Base-by-base conservation (phyloP, 2,888 invertebrate genomes). In the Scaeva pyrastri region DNA sequence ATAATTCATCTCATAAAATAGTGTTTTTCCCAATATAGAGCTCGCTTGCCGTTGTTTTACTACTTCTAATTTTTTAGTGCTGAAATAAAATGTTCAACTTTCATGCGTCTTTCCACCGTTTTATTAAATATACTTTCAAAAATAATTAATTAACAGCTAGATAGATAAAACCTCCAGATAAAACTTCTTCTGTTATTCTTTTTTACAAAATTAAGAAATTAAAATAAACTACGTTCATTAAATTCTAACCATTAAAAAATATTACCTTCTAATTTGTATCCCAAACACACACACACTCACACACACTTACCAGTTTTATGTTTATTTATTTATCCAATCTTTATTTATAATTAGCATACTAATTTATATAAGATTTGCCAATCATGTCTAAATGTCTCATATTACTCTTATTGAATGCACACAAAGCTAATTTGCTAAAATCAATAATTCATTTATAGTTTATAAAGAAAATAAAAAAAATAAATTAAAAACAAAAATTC, bases 381-480 rank as follows among this genome's bases (percentile, higher is more conserved):
- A 64, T 56, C 75, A 52, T 62, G 68, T 19, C 48, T 39, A 31
- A 60, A 60, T 60, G 41, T 60, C 41, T 60, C 60, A 62, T 71
- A 76, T 77, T 43, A 72, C 64, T 45, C 76, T 66, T 64, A 76
- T 82, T 58, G 50, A 66, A 76, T 71, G 81, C 81, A 72, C 79
- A 73, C 73, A 64, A 45, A 73, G 68, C 68, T 68, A 73, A 79
- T 73, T 79, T 52, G 39, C 50, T 19, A 58, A 52, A 68, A 71
- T 77, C 58, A 43, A 82, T 82, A 66, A 82, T 76, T 82, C 64
- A 77, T 81, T 58, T 56, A n/a, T n/a, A 11, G 12, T 56, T 31
- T 31, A 31, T 2, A 5, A 16, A 14, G 48, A 50, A 72, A 72
- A 56, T 26, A 11, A 62, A 11, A 23, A 23, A 14, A 41, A 21